Evolutionary conservation across 2,888 invertebrate genomes (phyloP).

Genomic region (Hyposoter dolosus): DNA sequence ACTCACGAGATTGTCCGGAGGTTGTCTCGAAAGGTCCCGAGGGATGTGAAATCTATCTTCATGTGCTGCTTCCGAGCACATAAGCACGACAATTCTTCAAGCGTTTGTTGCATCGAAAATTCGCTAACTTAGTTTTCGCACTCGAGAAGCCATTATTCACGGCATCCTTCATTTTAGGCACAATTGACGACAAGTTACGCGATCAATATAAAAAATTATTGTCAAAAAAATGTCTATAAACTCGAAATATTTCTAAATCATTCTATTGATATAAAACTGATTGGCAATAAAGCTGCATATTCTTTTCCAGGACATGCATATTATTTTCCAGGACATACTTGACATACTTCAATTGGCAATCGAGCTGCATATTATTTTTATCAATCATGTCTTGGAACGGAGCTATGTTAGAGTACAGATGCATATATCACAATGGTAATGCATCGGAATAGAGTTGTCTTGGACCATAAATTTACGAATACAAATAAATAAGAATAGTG

Average conservation of each 20-base stretch:
- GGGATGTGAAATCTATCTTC: constrained; percentile 54
- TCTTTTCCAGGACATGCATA: too few species aligned
- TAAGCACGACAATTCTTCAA: not conserved
- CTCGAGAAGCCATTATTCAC: not conserved
- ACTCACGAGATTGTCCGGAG: constrained; percentile 47
- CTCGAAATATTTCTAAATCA: not conserved
- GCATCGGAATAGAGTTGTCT: too few species aligned
- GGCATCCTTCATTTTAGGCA: not conserved
- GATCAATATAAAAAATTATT: not conserved
- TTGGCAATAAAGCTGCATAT: too few species aligned
- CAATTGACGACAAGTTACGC: not conserved
- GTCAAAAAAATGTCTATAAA: not conserved
- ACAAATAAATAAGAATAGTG: too few species aligned
- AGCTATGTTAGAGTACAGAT: too few species aligned
- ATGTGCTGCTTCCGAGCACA: constrained; percentile 5
- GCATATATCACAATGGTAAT: too few species aligned
- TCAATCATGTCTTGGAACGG: too few species aligned
- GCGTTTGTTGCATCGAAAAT: constrained; percentile 28
- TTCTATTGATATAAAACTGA: too few species aligned
- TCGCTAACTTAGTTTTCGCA: constrained; percentile 14
- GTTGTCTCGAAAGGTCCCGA: constrained; percentile 53
- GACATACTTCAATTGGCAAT: too few species aligned
- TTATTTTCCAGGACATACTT: too few species aligned
- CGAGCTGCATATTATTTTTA: too few species aligned
- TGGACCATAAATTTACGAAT: too few species aligned